These are phyloP conservation scores for Podarcis raffonei DNA, from an alignment of 2,113 vertebrate genomes.

Conservation along the genomic window DNA sequence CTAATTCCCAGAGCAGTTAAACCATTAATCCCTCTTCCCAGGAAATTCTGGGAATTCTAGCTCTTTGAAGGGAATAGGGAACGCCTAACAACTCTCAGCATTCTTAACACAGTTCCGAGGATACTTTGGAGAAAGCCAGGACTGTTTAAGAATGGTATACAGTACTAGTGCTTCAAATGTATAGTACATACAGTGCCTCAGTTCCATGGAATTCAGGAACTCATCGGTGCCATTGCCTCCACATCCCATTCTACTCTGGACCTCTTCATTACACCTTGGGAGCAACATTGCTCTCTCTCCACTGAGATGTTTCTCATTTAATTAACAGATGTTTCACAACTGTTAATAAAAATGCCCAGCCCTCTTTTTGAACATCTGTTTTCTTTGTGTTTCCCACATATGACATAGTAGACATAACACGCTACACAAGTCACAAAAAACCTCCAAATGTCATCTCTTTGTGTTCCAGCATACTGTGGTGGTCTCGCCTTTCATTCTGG, in stretches of 20 bases:
- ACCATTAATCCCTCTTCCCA: too few relatives aligned
- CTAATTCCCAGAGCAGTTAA: too few relatives aligned
- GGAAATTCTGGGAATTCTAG: too few relatives aligned
- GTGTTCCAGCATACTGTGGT: conserved; percentile 22
- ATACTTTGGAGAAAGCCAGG: too few relatives aligned
- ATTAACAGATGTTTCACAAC: not conserved
- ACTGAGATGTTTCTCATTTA: conserved; percentile 26
- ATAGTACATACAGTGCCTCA: too few relatives aligned
- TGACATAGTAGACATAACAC: conserved; percentile 35
- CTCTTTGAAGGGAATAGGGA: too few relatives aligned
- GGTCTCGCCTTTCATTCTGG: conserved; percentile 33
- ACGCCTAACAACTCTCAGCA: too few relatives aligned
- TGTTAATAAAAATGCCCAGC: not conserved
- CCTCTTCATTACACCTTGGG: not conserved
- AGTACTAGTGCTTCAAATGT: too few relatives aligned
- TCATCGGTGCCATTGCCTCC: not conserved
- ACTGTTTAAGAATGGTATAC: too few relatives aligned
- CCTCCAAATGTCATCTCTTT: conserved; percentile 26
- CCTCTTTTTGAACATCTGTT: conserved; percentile 63
- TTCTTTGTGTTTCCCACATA: conserved; percentile 42
- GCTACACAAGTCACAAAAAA: conserved; percentile 45
- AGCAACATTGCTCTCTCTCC: not conserved
- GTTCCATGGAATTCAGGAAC: too few relatives aligned
- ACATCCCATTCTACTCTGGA: not conserved
- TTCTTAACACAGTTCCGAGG: too few relatives aligned